Evolutionary conservation across 2,888 invertebrate species (phyloP), one percentile per base, ranked within the genome.

Genomic region (Ceramica pisi): DNA sequence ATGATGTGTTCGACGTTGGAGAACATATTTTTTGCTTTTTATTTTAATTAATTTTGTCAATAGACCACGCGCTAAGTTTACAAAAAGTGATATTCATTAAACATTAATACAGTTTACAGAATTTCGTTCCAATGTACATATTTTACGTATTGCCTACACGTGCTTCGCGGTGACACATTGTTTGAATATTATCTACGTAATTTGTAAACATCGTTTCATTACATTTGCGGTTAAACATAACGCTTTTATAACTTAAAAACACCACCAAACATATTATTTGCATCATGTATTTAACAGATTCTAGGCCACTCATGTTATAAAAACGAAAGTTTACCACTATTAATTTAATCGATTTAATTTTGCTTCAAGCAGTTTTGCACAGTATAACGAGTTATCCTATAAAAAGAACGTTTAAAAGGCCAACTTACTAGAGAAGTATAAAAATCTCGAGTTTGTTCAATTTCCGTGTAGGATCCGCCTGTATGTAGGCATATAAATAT

Each of bases 121-220:
- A 78, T 62, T 59, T 68, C 14, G 59, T 48, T 66, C 64, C 3
- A 67, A 21, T 51, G 16, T 53, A n/a, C n/a, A n/a, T n/a, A 48
- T 12, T 65, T 21, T 41, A 38, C 21, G 55, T 31, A 46, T 19
- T 48, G 59, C 41, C 46, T 56, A 63, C 79, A 79, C 67, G 79
- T 68, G 80, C 55, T 72, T 23, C 14, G 14, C 38, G 21, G 48
- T 53, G 61, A 50, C 41, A 56, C 26, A 65, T 65, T 60, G 80
- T 55, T 55, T 65, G 56, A 46, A 76, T 65, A 50, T 59, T 59
- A 59, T 67, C 23, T 51, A n/a, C 26, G 38, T 57, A 77, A 53
- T 75, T 66, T 75, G 51, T 67, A 62, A 80, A 81, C 56, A 77
- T 57, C 46, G 46, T 51, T 68, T 60, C 26, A 56, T 41, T 61